These are phyloP conservation scores for Himalopsyche japonica DNA, from an alignment of 2,888 invertebrate genomes.

Conservation along the genomic window DNA sequence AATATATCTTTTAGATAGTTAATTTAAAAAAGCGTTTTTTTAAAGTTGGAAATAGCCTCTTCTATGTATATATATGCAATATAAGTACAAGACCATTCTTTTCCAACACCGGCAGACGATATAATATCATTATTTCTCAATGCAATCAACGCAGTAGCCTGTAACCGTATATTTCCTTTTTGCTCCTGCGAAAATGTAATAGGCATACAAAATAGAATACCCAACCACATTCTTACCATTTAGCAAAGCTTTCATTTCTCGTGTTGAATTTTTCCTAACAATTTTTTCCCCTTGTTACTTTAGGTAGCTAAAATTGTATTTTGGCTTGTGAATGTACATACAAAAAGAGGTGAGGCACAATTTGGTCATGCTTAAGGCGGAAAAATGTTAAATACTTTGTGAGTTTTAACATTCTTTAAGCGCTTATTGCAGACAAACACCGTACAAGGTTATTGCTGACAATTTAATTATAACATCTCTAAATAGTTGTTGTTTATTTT, in stretches of 20 bases:
- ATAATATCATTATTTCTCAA: neutral
- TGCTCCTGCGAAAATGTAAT: neutral
- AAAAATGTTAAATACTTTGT: neutral
- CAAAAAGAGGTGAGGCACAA: neutral
- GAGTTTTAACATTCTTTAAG: neutral
- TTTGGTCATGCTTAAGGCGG: neutral
- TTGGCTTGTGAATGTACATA: neutral
- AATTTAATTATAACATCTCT: neutral
- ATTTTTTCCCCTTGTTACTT: conserved; percentile 37
- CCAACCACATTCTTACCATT: conserved; percentile 35
- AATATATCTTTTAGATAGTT: no score
- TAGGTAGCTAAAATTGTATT: neutral
- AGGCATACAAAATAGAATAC: conserved; percentile 11
- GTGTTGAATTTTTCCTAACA: conserved; percentile 37
- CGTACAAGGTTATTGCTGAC: neutral
- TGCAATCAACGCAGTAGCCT: neutral
- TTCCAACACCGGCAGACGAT: no score
- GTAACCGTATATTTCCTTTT: neutral
- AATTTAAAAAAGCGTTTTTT: no score
- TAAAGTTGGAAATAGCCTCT: no score
- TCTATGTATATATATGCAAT: no score
- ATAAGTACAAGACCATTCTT: no score
- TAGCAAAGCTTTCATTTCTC: conserved; percentile 39
- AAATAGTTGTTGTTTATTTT: no score
- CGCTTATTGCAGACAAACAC: neutral